Evolutionary conservation across 1,140 invertebrate species (phyloP).

Genomic region (Zophobas morio): DNA sequence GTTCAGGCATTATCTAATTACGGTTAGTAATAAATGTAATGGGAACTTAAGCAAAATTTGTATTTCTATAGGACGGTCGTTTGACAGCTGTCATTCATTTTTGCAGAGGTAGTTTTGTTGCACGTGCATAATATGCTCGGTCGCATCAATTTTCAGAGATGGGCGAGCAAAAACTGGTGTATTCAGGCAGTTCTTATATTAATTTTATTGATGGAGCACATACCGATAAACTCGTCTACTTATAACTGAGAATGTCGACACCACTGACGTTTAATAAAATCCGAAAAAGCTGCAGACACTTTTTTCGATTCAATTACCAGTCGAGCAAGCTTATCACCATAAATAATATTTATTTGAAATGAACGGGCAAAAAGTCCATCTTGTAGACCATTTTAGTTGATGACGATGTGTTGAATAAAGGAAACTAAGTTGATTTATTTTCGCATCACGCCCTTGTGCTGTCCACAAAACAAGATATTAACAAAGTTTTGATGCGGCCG

Average conservation of each 20-base stretch:
- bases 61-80: background rate
- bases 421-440: slow-evolving; percentile 44
- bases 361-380: slow-evolving; percentile 1
- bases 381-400: background rate
- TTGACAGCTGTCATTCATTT: slow-evolving; percentile 34
- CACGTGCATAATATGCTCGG: slow-evolving; percentile 28
- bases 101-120: slow-evolving; percentile 20
- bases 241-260: slow-evolving; percentile 43
- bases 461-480: slow-evolving; percentile 51
- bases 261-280: slow-evolving; percentile 39
- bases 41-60: background rate
- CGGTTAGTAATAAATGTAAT: background rate
- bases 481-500: slow-evolving; percentile 48
- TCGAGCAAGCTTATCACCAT: slow-evolving; percentile 15
- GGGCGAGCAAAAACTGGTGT: slow-evolving; percentile 4
- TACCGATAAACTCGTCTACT: slow-evolving; percentile 41
- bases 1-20: slow-evolving; percentile 16
- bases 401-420: slow-evolving; percentile 33
- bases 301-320: slow-evolving; percentile 27
- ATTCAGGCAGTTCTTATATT: slow-evolving; percentile 35
- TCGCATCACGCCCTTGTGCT: slow-evolving; percentile 43
- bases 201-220: slow-evolving; percentile 37
- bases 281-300: slow-evolving; percentile 32
- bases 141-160: slow-evolving; percentile 33
- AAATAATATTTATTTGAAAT: slow-evolving; percentile 2